Evolutionary conservation across 2,113 vertebrate species (phyloP).

Genomic region (Sinocyclocheilus anophthalmus): DNA sequence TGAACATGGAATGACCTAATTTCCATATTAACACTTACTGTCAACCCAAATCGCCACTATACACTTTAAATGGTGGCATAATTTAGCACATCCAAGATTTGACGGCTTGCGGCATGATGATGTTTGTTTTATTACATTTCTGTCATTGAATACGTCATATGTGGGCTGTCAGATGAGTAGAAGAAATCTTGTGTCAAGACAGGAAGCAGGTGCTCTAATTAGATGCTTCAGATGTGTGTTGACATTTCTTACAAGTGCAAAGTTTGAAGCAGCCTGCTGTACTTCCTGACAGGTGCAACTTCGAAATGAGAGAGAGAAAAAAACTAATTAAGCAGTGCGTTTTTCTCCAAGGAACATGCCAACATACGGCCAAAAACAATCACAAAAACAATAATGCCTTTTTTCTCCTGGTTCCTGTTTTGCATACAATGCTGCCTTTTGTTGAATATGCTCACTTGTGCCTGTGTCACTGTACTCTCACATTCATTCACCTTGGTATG

Average conservation of each 20-base stretch:
- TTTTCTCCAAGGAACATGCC: conserved; percentile 22
- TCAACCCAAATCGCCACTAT: too few species aligned
- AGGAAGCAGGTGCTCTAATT: conserved; percentile 43
- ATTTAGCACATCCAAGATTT: too few species aligned
- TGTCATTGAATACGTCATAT: not conserved
- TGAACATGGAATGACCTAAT: too few species aligned
- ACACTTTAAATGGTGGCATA: too few species aligned
- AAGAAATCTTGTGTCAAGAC: conserved; percentile 9
- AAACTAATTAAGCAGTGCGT: conserved; percentile 59
- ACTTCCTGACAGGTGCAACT: conserved; percentile 61
- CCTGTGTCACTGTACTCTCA: not conserved
- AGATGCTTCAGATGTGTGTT: conserved; percentile 23
- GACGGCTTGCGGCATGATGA: not conserved
- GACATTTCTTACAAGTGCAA: conserved; percentile 38
- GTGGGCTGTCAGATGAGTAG: not conserved
- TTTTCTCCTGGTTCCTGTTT: conserved; percentile 42
- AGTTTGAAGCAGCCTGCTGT: conserved; percentile 1
- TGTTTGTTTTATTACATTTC: conserved; percentile 1
- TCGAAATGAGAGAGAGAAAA: conserved; percentile 55
- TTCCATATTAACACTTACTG: too few species aligned
- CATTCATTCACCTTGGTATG: not conserved
- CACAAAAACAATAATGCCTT: conserved; percentile 38
- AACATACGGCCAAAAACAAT: conserved; percentile 54
- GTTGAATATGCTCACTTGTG: conserved; percentile 61
- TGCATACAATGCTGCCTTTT: conserved; percentile 54